Conservation (phyloP, 2,113 vertebrate species). For the Sebastes schlegelii region DNA sequence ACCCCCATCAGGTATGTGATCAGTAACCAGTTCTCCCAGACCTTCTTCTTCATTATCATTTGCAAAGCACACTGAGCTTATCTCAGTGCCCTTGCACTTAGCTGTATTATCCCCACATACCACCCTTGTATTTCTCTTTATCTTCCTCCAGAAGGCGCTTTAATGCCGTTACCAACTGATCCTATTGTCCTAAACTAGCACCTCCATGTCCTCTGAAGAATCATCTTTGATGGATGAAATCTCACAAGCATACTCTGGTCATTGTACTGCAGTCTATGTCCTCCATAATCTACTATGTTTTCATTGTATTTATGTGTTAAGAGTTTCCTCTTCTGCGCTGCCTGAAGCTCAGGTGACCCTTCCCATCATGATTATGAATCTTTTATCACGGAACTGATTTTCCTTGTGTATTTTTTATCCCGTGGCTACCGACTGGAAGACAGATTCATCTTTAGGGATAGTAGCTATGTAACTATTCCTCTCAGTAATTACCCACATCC, state of each 20-base stretch:
- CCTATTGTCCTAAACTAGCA: not conserved
- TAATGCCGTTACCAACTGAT: conserved; percentile 15
- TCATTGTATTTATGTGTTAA: not conserved
- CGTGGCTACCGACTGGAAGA: not conserved
- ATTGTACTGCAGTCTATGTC: not conserved
- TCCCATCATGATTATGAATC: not conserved
- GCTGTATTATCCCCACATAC: not conserved
- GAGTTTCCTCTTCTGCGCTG: not conserved
- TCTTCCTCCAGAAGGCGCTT: not conserved
- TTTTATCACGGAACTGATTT: conserved; percentile 7
- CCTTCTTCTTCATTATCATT: conserved; percentile 14
- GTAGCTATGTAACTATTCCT: not conserved
- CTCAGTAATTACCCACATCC: conserved; percentile 10
- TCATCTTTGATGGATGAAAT: not conserved
- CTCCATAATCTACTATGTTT: too few species aligned
- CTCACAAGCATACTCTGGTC: not conserved
- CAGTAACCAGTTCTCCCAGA: conserved; percentile 1
- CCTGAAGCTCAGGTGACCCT: not conserved
- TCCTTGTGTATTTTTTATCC: not conserved
- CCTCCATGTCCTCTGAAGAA: not conserved
- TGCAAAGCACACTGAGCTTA: conserved; percentile 43
- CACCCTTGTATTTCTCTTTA: conserved; percentile 24
- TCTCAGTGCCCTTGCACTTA: not conserved
- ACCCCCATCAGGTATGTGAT: conserved; percentile 26
- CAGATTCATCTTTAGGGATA: conserved; percentile 6